Evolutionary conservation across 2,888 invertebrate genomes (phyloP), one percentile per base, ranked within the genome.

Genomic region (Smittia aterrima): DNA sequence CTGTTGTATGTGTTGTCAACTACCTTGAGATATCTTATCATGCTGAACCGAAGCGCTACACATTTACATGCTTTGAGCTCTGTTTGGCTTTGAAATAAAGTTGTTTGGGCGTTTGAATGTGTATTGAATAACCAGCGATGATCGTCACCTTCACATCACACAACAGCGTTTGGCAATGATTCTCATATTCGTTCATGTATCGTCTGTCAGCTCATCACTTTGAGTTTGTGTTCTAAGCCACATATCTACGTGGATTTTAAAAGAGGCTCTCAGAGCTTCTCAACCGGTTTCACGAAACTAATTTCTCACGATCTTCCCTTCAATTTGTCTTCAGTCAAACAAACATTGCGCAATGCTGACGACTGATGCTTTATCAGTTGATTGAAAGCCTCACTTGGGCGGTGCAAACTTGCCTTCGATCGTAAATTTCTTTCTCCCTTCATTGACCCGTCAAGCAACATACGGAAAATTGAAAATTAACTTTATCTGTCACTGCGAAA

Each of bases 21-120:
- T 40, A 72, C 58, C 72, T 72, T 72, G 72, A 72, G 72, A 62
- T 72, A 72, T 58, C 72, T 72, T 72, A 72, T 72, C 72, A 58
- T 72, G 58, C 22, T 53, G 47, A 22, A 22, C 53, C 7, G n/a
- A 66, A 20, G 66, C n/a, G n/a, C 66, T 25, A 66, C 22, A 66
- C 40, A 66, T 66, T 66, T 66, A 66, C 40, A 66, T 32, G 24
- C 11, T 3, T 66, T 13, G 58, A 58, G 16, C 11, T 58, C 4
- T 22, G 58, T 20, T n/a, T 22, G 58, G 24, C 58, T 27, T 64
- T 64, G 13, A 27, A 64, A 25, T 16, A 3, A 58, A 27, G 20
- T 22, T 13, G 27, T 27, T n/a, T 22, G 22, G 4, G 1, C 9
- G 22, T 27, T 27, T 64, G 64, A 25, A 64, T 27, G 64, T 58